phyloP scores from a whole-genome alignment of 2,888 invertebrate genomes.

The Hymenopus coronatus region DNA sequence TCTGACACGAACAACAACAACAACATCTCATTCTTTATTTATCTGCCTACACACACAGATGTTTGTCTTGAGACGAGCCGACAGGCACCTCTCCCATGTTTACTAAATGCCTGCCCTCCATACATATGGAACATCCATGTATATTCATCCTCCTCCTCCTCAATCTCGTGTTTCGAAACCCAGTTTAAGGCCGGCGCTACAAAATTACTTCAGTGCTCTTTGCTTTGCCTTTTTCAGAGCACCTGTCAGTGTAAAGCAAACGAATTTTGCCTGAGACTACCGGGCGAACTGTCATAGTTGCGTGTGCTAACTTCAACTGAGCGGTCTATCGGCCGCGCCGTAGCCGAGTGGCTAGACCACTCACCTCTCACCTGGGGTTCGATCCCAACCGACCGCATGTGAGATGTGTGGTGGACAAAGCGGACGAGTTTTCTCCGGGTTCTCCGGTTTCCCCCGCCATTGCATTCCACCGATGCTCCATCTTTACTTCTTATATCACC shows the following conservation, averaged over 20 bases:
- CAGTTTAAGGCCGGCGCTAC: background rate
- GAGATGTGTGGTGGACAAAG: too few species aligned
- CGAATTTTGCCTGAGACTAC: background rate
- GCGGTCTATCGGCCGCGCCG: too few species aligned
- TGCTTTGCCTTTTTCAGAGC: background rate
- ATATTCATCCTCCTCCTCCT: background rate
- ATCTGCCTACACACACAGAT: background rate
- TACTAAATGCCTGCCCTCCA: background rate
- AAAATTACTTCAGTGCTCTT: background rate
- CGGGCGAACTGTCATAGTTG: background rate
- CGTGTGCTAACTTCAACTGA: too few species aligned
- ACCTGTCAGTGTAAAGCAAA: background rate
- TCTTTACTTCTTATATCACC: too few species aligned
- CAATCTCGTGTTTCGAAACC: background rate
- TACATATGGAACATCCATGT: slow-evolving; percentile 5
- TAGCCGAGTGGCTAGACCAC: too few species aligned
- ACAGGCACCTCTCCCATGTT: background rate
- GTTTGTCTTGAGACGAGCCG: background rate
- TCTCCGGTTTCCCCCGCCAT: too few species aligned
- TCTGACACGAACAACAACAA: background rate
- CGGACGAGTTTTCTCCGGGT: too few species aligned
- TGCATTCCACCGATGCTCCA: too few species aligned
- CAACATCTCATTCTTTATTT: background rate
- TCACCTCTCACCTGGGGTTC: too few species aligned
- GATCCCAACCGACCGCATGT: too few species aligned